A percentile compares a stretch with the other conserved stretches of the same genome.
Evolutionary conservation across 2,797 vertebrate species (phyloP).

Genomic region (Protonibea diacanthus): DNA sequence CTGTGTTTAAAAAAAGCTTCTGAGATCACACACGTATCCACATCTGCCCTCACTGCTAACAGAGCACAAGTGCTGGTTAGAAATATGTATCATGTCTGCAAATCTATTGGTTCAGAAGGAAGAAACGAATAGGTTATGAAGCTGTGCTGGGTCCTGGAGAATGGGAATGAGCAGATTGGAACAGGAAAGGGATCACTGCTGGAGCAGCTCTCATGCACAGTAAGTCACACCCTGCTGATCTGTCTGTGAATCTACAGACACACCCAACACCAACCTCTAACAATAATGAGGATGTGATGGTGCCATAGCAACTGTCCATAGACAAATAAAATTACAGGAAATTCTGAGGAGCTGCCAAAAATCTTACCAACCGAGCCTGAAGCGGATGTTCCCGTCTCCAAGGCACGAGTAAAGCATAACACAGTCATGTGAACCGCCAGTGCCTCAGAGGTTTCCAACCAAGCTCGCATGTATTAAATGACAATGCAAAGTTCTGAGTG

Average conservation of each 20-base stretch:
- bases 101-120: neutral
- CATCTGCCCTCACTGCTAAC: neutral
- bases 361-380: neutral
- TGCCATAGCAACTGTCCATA: neutral
- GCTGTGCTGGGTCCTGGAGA: too few relatives aligned
- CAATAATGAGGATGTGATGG: neutral
- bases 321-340: neutral
- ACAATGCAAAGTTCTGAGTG: too few relatives aligned
- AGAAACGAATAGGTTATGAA: too few relatives aligned
- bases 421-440: too few relatives aligned
- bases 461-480: too few relatives aligned
- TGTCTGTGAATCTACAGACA: neutral
- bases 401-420: too few relatives aligned
- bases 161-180: too few relatives aligned
- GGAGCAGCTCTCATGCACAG: neutral
- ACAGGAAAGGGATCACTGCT: neutral
- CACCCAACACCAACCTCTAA: too few relatives aligned
- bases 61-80: neutral
- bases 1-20: neutral
- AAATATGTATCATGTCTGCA: neutral
- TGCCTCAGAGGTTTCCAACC: too few relatives aligned
- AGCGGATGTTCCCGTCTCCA: neutral
- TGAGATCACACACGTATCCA: neutral
- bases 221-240: neutral
- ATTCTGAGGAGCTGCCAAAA: neutral